Conservation (phyloP, 1,140 invertebrate species). For the Drosophila parabipectinata region DNA sequence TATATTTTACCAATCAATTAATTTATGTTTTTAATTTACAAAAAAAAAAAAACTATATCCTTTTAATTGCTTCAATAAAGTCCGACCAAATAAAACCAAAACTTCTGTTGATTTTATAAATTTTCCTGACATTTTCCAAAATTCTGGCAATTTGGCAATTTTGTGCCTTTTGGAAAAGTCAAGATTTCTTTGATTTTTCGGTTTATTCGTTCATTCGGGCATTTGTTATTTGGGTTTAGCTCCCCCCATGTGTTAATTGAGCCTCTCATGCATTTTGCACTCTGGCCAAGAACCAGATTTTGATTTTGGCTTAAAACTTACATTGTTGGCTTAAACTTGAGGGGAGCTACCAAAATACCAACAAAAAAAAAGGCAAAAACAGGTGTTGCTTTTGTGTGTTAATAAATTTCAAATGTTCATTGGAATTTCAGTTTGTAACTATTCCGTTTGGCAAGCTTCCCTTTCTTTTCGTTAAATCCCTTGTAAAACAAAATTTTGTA, state of each 20-base stretch:
- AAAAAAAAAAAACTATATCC: too few species aligned
- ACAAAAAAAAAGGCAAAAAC: constrained; percentile 5
- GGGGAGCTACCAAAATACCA: not conserved
- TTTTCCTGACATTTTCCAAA: not conserved
- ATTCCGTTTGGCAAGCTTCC: constrained; percentile 9
- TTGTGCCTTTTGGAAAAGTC: not conserved
- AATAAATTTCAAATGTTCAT: constrained; percentile 29
- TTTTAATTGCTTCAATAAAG: too few species aligned
- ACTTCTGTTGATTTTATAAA: not conserved
- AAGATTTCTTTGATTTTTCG: not conserved
- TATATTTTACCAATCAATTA: not conserved
- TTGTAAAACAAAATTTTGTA: constrained; percentile 37
- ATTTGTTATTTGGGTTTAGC: not conserved
- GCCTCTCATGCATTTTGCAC: not conserved
- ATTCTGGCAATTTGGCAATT: not conserved
- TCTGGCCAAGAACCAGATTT: not conserved
- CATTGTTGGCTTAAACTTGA: not conserved
- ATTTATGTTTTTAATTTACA: too few species aligned
- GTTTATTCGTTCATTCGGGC: not conserved
- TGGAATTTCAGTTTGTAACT: not conserved
- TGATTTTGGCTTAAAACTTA: not conserved
- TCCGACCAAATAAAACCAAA: not conserved
- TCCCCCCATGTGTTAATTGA: not conserved
- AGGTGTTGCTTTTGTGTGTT: constrained; percentile 16
- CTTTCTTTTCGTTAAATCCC: constrained; percentile 27